These are phyloP conservation scores for Yponomeuta sedellus DNA, from an alignment of 2,888 invertebrate species.

Conservation along the genomic window DNA sequence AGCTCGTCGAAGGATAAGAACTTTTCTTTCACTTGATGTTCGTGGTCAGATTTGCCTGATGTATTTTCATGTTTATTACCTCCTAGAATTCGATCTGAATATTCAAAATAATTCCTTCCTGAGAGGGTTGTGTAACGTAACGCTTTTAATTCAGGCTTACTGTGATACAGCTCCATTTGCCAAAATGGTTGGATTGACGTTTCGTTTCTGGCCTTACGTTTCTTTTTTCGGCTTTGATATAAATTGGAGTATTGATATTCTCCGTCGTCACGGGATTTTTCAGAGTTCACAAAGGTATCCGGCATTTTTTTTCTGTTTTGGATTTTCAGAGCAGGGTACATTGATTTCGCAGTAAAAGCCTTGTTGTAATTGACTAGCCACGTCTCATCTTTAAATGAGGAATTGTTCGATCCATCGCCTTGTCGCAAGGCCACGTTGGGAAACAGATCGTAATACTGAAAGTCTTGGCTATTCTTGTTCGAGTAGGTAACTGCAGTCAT, in stretches of 20 bases:
- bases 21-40: conserved; percentile 47
- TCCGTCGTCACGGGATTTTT: background rate
- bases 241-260: conserved; percentile 34
- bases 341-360: background rate
- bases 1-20: conserved; percentile 67
- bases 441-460: conserved; percentile 37
- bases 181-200: conserved; percentile 49
- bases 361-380: background rate
- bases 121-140: conserved; percentile 52
- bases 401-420: background rate
- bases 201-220: conserved; percentile 38
- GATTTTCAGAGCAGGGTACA: conserved; percentile 24
- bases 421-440: conserved; percentile 33
- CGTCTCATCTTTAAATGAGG: conserved; percentile 31
- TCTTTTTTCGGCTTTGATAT: conserved; percentile 43
- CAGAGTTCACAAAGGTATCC: background rate
- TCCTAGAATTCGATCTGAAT: background rate
- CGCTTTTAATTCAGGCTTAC: conserved; percentile 40
- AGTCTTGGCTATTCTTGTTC: conserved; percentile 19
- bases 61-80: background rate
- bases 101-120: background rate
- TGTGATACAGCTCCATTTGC: conserved; percentile 44
- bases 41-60: conserved; percentile 19
- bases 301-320: conserved; percentile 27
- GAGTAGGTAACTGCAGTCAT: background rate